A percentile compares a stretch with the other conserved stretches of the same genome.
Evolutionary conservation across 2,113 vertebrate genomes (phyloP).

Genomic region (Dolichotis patagonum): DNA sequence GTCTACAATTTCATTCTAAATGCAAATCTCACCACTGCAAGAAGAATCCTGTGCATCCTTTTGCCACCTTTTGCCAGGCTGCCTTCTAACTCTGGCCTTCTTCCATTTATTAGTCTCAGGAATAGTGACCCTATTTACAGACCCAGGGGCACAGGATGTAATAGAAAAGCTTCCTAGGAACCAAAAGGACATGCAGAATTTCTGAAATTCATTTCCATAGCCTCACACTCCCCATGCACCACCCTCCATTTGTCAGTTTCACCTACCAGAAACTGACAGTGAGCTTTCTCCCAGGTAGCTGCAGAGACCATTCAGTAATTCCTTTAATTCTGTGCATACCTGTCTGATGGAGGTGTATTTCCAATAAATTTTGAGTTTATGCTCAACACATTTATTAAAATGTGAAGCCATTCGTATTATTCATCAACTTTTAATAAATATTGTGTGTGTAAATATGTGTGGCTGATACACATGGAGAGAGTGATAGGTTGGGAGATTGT

Average conservation of each 20-base stretch:
- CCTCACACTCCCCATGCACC: rapidly evolving
- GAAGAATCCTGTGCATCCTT: neutral
- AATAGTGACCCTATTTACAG: neutral
- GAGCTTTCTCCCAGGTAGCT: too few relatives aligned
- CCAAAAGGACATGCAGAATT: too few relatives aligned
- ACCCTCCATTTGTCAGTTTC: neutral
- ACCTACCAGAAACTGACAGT: neutral
- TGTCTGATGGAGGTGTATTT: neutral
- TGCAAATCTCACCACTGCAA: neutral
- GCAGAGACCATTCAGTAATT: neutral
- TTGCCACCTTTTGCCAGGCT: too few relatives aligned
- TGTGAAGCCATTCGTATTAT: neutral
- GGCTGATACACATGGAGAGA: neutral
- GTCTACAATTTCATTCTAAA: neutral
- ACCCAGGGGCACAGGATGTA: rapidly evolving
- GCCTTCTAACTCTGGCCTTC: neutral
- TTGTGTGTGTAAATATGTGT: neutral
- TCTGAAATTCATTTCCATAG: neutral
- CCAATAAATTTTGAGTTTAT: neutral
- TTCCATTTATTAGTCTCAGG: too few relatives aligned
- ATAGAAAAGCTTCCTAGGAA: neutral
- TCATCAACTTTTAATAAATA: neutral
- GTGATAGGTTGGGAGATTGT: neutral
- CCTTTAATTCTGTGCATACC: too few relatives aligned
- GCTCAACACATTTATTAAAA: neutral